Percentiles rank a stretch among this genome's conserved stretches.
Conservation (phyloP, 2,113 vertebrate species). For the Okapia johnstoni region DNA sequence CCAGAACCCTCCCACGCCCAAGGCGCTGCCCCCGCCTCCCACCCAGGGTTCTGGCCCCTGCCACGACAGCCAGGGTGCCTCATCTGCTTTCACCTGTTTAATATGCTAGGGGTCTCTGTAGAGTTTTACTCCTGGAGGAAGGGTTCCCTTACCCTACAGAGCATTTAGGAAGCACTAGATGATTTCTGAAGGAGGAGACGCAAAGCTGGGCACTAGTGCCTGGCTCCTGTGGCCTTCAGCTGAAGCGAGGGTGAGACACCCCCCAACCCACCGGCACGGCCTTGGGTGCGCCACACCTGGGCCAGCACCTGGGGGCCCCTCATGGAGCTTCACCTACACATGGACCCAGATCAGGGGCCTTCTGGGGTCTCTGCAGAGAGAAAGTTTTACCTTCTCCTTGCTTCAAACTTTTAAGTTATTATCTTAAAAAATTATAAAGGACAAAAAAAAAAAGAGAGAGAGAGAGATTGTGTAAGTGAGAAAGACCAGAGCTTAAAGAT, state of each 20-base stretch:
- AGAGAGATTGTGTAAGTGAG: background rate
- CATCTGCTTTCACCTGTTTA: background rate
- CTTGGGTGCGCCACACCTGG: background rate
- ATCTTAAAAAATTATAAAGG: background rate
- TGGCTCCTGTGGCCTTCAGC: background rate
- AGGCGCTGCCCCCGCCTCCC: background rate
- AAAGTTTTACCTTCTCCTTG: background rate
- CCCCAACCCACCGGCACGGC: background rate
- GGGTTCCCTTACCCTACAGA: background rate
- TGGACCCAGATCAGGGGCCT: background rate
- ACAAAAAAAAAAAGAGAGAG: background rate
- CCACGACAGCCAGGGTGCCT: background rate
- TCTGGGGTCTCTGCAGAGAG: background rate
- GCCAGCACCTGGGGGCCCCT: too few relatives aligned
- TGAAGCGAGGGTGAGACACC: fast-evolving
- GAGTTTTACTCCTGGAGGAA: background rate
- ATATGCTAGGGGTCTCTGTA: background rate
- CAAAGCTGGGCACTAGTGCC: background rate
- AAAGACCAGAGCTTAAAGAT: background rate
- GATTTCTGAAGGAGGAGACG: background rate
- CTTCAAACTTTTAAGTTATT: background rate
- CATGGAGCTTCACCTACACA: background rate
- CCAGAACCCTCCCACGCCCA: background rate
- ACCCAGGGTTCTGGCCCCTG: background rate
- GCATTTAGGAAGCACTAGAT: background rate